Evolutionary conservation across 2,888 invertebrate species (phyloP), one percentile per base, ranked within the genome.

Genomic region (Phragmatobia fuliginosa): DNA sequence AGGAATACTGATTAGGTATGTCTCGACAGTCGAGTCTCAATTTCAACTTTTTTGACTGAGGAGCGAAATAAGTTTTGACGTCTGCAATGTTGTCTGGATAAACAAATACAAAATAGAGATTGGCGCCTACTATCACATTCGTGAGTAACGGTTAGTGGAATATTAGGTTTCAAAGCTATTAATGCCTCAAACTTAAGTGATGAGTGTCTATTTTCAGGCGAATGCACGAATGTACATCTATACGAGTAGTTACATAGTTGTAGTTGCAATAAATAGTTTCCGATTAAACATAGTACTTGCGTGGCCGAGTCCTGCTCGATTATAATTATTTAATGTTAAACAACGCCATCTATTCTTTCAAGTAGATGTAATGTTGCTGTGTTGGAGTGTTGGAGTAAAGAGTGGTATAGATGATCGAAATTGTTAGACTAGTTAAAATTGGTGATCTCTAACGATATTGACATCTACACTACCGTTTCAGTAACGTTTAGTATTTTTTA

Each of bases 91-190:
- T 11, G 67, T 68, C 71, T 74, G 41, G 65, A 68, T 68, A 66
- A 41, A 66, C 58, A 68, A 68, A 68, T 63, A 67, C 45, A 61
- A 72, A 70, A 70, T 63, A 60, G 38, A 71, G 62, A 45, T 67
- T 73, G 75, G 70, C 68, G 68, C 62, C 70, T 73, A 68, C 67
- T 61, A 70, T 21, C 56, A 79, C n/a, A 70, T 67, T 28, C 56
- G 38, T 16, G 61, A 52, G 16, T 28, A 4, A 21, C 10, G 16
- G 25, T 56, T 5, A 10, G 14, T 28, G 49, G 31, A 31, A 70
- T 78, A 78, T 79, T 58, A 33, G 67, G 64, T 79, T 78, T 68
- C 81, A 63, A 33, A 33, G 64, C 71, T 71, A 78, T 72, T 72
- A 69, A 77, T 73, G 68, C 69, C 65, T 73, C 62, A 74, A 65